These are phyloP conservation scores for Xyliphius kryptos DNA, from an alignment of 2,113 vertebrate genomes.

Conservation along the genomic window DNA sequence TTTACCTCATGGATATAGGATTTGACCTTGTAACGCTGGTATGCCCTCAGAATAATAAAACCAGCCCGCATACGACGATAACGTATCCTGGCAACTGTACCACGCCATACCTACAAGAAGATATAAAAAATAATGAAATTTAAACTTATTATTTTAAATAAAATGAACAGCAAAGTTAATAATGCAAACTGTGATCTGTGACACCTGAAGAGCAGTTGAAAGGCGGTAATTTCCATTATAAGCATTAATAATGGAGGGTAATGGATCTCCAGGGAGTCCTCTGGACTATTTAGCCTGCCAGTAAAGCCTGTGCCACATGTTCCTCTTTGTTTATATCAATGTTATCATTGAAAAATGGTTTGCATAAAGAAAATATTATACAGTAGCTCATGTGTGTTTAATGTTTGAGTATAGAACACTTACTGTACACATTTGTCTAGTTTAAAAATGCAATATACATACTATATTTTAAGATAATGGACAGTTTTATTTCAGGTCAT, in stretches of 20 bases:
- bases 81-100: constrained; percentile 79
- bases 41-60: constrained; percentile 72
- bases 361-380: constrained; percentile 3
- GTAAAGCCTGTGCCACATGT: constrained; percentile 53
- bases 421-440: not conserved
- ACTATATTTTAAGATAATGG: too few relatives aligned
- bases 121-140: not conserved
- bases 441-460: too few relatives aligned
- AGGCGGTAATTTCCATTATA: constrained; percentile 42
- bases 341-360: constrained; percentile 9
- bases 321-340: constrained; percentile 36
- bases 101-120: constrained; percentile 81
- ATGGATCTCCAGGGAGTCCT: constrained; percentile 50
- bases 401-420: not conserved
- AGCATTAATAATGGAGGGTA: constrained; percentile 57
- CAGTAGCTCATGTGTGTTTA: constrained; percentile 5
- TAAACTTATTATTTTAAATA: not conserved
- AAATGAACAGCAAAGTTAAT: not conserved
- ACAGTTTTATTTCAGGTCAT: too few relatives aligned
- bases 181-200: constrained; percentile 14
- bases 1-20: constrained; percentile 80
- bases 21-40: constrained; percentile 87
- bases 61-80: constrained; percentile 82
- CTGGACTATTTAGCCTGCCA: constrained; percentile 39
- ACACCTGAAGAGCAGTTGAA: constrained; percentile 42